Conservation (phyloP, 2,113 vertebrate species). For the Dicrurus megarhynchus region DNA sequence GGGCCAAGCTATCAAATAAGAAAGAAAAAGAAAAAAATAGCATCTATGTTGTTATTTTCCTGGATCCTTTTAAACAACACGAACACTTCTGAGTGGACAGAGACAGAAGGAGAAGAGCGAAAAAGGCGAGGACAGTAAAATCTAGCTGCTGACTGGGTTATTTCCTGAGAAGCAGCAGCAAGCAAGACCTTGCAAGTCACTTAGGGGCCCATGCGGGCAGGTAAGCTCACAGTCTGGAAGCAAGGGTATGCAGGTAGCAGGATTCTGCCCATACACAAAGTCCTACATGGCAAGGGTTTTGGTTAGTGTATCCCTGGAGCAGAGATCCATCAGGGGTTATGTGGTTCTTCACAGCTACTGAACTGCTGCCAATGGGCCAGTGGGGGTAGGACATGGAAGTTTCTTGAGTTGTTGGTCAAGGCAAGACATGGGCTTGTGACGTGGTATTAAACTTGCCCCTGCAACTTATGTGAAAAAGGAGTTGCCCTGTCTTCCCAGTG, state of each 20-base stretch:
- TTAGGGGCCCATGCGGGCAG: neutral
- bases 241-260: neutral
- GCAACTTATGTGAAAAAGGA: neutral
- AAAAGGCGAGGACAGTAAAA: conserved; percentile 58
- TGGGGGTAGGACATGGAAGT: neutral
- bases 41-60: neutral
- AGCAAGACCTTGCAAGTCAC: neutral
- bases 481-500: neutral
- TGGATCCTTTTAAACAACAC: conserved; percentile 3
- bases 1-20: conserved; percentile 44
- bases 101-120: neutral
- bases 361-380: neutral
- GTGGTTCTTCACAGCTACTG: neutral
- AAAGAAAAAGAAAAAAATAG: neutral
- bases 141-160: neutral
- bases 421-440: neutral
- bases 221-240: neutral
- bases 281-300: neutral
- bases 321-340: neutral
- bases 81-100: conserved; percentile 24
- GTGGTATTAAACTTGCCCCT: neutral
- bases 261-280: neutral
- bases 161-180: conserved; percentile 38
- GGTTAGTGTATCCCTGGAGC: neutral
- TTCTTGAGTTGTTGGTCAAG: neutral